These are phyloP conservation scores for Aethes cnicana DNA, from an alignment of 2,888 invertebrate genomes.

Conservation along the genomic window DNA sequence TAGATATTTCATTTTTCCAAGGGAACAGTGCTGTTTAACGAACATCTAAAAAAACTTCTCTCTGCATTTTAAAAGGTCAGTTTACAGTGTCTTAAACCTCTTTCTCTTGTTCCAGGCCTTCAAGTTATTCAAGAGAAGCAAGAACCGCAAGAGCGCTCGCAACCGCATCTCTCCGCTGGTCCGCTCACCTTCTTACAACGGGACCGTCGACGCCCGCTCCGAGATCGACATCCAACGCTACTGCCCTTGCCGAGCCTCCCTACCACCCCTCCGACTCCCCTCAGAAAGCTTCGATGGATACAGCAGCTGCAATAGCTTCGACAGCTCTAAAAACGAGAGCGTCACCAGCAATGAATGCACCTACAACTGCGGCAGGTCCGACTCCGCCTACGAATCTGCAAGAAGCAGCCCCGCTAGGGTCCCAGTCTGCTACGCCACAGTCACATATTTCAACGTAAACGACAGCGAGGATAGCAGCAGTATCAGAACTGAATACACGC, in stretches of 20 bases:
- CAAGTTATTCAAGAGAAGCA: slow-evolving; percentile 71
- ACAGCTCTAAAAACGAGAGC: slow-evolving; percentile 62
- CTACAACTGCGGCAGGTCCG: slow-evolving; percentile 54
- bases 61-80: too few relatives aligned
- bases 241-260: slow-evolving; percentile 67
- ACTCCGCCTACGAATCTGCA: slow-evolving; percentile 74
- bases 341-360: slow-evolving; percentile 55
- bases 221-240: slow-evolving; percentile 69
- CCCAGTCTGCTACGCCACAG: slow-evolving; percentile 68
- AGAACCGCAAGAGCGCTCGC: slow-evolving; percentile 57
- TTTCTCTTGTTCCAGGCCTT: slow-evolving; percentile 64
- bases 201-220: slow-evolving; percentile 68
- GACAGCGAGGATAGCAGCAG: slow-evolving; percentile 76
- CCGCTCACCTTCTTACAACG: slow-evolving; percentile 67
- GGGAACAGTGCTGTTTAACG: too few relatives aligned
- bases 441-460: slow-evolving; percentile 72
- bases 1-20: too few relatives aligned
- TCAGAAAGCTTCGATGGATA: slow-evolving; percentile 60
- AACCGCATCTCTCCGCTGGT: slow-evolving; percentile 69
- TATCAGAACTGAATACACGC: slow-evolving; percentile 71
- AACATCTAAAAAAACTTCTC: too few relatives aligned
- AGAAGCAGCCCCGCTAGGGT: slow-evolving; percentile 62
- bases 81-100: not conserved
- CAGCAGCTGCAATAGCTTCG: slow-evolving; percentile 66
- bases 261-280: slow-evolving; percentile 52